Evolutionary conservation across 1,140 invertebrate genomes (phyloP), one percentile per base, ranked within the genome.

Genomic region (Maniola jurtina): DNA sequence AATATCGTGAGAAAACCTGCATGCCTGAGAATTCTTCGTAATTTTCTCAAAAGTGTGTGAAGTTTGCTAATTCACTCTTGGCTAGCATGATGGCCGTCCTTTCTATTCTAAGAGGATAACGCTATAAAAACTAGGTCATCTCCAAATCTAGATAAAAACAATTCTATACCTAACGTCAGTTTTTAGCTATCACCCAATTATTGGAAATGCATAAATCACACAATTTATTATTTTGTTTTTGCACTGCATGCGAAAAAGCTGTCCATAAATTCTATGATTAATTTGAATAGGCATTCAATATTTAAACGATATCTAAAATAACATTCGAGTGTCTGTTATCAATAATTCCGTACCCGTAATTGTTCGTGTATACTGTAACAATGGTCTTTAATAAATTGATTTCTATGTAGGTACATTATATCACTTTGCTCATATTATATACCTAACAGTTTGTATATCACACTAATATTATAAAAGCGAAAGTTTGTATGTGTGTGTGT

Each of bases 231-330:
- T 50, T 50, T 50, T 25, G 48, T 25, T 25, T 50, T 50, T 6
- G 25, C 7, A 3, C 10, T 6, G 14, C 16, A 13, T 16, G 40
- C 40, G 40, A 42, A 13, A 42, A 42, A 42, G 13, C 40, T 42
- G 40, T 42, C 40, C 8, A 13, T 13, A 42, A 42, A 10, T 8
- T 8, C 1, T 50, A 14, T 50, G 14, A 50, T 50, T 7, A 50
- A 50, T 47, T 47, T 14, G 13, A 11, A 50, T 50, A 16, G 14
- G 16, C 3, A 50, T 50, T 50, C 16, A 7, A 50, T 50, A 50
- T 50, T 50, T 50, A 16, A 50, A 50, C 48, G 16, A 15, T 25
- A 50, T 50, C 48, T 16, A 25, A 50, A 50, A 50, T 50, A 50
- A 50, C 15, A 50, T 50, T 50, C 1, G 14, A 25, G 16, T 16